These are phyloP conservation scores for Rafetus swinhoei DNA, from an alignment of 2,113 vertebrate genomes.

Conservation along the genomic window DNA sequence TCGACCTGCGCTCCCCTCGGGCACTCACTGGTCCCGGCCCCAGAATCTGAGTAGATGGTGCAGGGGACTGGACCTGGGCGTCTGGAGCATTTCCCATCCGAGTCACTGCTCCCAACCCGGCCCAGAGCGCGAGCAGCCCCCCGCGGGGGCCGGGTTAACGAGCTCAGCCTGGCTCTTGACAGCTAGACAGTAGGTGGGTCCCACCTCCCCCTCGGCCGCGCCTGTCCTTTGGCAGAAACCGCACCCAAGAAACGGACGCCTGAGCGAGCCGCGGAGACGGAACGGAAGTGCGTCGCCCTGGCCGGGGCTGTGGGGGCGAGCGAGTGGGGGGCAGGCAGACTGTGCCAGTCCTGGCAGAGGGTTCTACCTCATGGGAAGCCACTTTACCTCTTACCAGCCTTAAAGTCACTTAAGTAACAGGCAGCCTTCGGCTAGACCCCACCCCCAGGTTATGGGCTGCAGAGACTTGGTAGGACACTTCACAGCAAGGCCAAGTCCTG, in stretches of 20 bases:
- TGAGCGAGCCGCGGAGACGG: background rate
- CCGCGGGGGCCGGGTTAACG: too few species aligned
- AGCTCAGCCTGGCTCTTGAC: background rate
- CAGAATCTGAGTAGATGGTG: background rate
- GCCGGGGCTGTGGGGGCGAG: background rate
- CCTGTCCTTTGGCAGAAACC: background rate
- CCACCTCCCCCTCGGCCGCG: background rate
- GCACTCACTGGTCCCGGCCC: background rate
- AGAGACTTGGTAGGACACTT: too few species aligned
- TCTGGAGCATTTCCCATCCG: background rate
- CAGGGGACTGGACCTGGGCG: background rate
- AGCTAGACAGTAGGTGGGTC: background rate
- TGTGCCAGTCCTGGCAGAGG: background rate
- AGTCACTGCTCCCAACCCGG: background rate
- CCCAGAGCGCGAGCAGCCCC: background rate
- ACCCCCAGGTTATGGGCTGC: background rate
- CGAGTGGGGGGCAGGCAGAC: background rate
- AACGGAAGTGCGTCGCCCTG: background rate
- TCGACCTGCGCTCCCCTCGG: background rate
- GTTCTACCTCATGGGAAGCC: background rate
- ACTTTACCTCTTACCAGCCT: background rate
- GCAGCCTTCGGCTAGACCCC: background rate
- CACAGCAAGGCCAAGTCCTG: background rate
- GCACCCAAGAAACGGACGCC: background rate
- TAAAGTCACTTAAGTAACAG: background rate